These are phyloP conservation scores for Lordiphosa mommai DNA, from an alignment of 1,140 invertebrate species.

Conservation along the genomic window DNA sequence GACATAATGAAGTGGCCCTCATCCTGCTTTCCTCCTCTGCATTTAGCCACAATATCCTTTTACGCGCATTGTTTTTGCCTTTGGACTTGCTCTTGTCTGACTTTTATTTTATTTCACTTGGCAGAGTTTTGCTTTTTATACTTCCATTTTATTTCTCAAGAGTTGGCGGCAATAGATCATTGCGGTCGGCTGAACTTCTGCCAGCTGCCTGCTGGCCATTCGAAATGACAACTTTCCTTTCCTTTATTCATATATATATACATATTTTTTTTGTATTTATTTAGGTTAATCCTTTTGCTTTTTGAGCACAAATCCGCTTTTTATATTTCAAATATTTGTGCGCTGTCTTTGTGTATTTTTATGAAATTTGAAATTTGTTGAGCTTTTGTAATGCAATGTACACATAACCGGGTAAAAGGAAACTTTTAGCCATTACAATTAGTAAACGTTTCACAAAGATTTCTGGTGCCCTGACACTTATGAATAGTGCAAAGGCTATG, in stretches of 20 bases:
- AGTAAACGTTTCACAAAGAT: conserved; percentile 42
- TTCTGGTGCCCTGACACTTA: conserved; percentile 22
- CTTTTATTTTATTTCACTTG: conserved; percentile 61
- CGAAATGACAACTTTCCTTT: conserved; percentile 49
- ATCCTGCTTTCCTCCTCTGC: conserved; percentile 19
- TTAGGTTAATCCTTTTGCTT: conserved; percentile 65
- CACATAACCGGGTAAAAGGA: conserved; percentile 33
- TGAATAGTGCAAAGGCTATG: conserved; percentile 23
- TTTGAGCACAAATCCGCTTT: conserved; percentile 51
- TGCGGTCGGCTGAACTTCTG: conserved; percentile 51
- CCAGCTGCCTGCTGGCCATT: conserved; percentile 27
- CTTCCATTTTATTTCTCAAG: conserved; percentile 30
- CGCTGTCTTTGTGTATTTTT: conserved; percentile 57
- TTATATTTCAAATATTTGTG: conserved; percentile 63
- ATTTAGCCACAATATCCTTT: conserved; percentile 64
- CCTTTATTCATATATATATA: conserved; percentile 54
- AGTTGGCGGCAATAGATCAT: conserved; percentile 65
- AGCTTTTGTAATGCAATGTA: conserved; percentile 48
- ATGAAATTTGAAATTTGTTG: conserved; percentile 38
- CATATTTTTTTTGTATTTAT: conserved; percentile 69
- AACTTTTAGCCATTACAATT: conserved; percentile 51
- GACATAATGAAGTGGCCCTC: conserved; percentile 64
- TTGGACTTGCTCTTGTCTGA: conserved; percentile 24
- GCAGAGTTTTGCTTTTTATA: conserved; percentile 27
- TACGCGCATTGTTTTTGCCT: conserved; percentile 39